phyloP scores from a whole-genome alignment of 2,888 invertebrate species.

The Brachypalpus laphriformis region DNA sequence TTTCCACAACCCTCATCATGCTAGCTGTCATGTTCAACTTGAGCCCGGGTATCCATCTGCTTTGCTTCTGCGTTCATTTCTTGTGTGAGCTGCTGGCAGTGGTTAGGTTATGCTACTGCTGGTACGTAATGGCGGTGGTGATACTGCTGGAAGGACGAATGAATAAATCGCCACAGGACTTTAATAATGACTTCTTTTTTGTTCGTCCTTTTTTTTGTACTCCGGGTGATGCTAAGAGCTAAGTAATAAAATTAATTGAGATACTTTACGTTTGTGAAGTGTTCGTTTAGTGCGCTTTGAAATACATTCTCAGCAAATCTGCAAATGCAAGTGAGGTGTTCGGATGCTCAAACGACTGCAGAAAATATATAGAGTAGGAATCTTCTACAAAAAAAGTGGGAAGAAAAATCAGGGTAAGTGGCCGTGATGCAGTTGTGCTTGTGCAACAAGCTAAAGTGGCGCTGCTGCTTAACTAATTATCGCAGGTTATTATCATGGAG shows the following conservation, averaged over 20 bases:
- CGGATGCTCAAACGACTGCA: constrained; percentile 37
- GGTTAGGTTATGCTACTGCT: constrained; percentile 27
- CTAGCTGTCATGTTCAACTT: constrained; percentile 73
- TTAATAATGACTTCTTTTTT: constrained; percentile 67
- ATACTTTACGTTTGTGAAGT: constrained; percentile 73
- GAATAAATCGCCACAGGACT: constrained; percentile 73
- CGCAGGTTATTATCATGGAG: constrained; percentile 19
- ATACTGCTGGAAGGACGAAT: constrained; percentile 55
- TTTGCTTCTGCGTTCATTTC: constrained; percentile 39
- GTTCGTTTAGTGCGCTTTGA: constrained; percentile 72
- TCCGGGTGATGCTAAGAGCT: constrained; percentile 65
- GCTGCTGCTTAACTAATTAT: constrained; percentile 47
- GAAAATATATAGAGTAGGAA: constrained; percentile 14
- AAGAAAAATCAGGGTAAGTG: constrained; percentile 64
- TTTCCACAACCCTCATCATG: constrained; percentile 72
- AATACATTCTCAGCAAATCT: constrained; percentile 59
- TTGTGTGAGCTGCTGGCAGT: background rate
- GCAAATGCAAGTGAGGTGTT: constrained; percentile 49
- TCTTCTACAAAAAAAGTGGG: background rate
- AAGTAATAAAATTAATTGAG: constrained; percentile 74
- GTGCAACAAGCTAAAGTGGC: constrained; percentile 35
- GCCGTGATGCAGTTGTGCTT: constrained; percentile 52
- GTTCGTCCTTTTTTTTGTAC: background rate
- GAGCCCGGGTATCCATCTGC: constrained; percentile 65
- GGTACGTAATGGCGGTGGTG: constrained; percentile 6